Conservation (phyloP, 2,888 invertebrate genomes). For the Synanthedon myopaeformis region DNA sequence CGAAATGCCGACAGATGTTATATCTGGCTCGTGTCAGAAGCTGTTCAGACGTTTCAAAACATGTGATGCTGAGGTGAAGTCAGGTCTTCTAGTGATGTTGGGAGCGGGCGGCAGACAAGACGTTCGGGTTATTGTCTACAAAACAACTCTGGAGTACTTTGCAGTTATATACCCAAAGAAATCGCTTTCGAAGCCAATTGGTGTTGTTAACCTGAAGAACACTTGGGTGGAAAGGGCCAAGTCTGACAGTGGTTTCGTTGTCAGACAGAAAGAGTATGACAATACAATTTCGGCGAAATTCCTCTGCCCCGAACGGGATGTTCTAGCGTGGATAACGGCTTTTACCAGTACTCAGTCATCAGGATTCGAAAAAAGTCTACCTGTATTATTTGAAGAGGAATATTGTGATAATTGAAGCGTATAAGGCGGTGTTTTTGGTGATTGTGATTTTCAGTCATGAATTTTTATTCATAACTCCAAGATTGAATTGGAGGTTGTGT, state of each 20-base stretch:
- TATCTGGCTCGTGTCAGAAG: conserved; percentile 36
- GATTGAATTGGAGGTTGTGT: conserved; percentile 40
- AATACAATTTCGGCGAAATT: conserved; percentile 72
- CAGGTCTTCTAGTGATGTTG: conserved; percentile 72
- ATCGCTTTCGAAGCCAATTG: conserved; percentile 71
- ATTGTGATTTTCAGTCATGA: conserved; percentile 15
- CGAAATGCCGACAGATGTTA: conserved; percentile 52
- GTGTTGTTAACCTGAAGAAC: conserved; percentile 73
- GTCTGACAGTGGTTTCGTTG: conserved; percentile 61
- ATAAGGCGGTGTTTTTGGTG: conserved; percentile 10
- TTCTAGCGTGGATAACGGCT: conserved; percentile 72
- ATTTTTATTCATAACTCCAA: conserved; percentile 20
- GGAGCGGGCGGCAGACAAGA: conserved; percentile 71
- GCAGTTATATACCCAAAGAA: conserved; percentile 75
- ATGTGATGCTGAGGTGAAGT: conserved; percentile 70
- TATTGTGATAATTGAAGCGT: conserved; percentile 21
- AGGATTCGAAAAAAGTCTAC: conserved; percentile 64
- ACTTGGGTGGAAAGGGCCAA: conserved; percentile 67
- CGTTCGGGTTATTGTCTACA: conserved; percentile 74
- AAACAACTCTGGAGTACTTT: conserved; percentile 74
- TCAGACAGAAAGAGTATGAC: conserved; percentile 74
- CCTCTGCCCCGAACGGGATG: conserved; percentile 67
- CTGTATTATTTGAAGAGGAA: conserved; percentile 74
- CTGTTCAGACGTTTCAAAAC: conserved; percentile 45
- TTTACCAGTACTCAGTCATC: conserved; percentile 62